These are phyloP conservation scores for Ichneumoninae sp. DNA, from an alignment of 2,888 invertebrate genomes.

Conservation along the genomic window DNA sequence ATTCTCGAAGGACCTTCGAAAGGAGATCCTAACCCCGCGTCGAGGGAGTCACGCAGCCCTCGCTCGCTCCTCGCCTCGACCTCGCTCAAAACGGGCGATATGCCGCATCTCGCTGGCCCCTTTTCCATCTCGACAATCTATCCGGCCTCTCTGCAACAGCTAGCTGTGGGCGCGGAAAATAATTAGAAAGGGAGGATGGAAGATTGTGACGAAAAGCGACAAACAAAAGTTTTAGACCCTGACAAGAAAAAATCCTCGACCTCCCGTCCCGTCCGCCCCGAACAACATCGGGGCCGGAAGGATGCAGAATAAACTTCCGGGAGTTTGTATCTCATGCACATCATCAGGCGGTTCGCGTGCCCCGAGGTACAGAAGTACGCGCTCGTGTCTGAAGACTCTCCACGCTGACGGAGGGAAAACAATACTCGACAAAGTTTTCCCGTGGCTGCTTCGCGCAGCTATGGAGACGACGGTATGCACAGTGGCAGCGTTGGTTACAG, in stretches of 20 bases:
- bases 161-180: background rate
- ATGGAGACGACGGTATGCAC: constrained; percentile 12
- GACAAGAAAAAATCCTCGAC: constrained; percentile 56
- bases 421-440: constrained; percentile 40
- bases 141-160: constrained; percentile 5
- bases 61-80: constrained; percentile 36
- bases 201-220: constrained; percentile 6
- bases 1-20: constrained; percentile 52
- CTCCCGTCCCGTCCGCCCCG: background rate
- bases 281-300: constrained; percentile 28
- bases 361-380: constrained; percentile 23
- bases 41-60: constrained; percentile 56
- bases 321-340: constrained; percentile 55
- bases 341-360: constrained; percentile 44
- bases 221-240: constrained; percentile 48
- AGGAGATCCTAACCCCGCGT: background rate
- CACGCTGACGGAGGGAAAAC: constrained; percentile 4
- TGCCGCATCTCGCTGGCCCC: constrained; percentile 11
- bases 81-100: constrained; percentile 27
- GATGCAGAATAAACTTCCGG: constrained; percentile 63
- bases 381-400: constrained; percentile 2
- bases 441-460: constrained; percentile 7
- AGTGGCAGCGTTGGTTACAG: constrained; percentile 19
- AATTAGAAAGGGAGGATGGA: background rate
- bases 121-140: constrained; percentile 31